phyloP scores from a whole-genome alignment of 1,140 invertebrate species.

The Lepidostoma basale region DNA sequence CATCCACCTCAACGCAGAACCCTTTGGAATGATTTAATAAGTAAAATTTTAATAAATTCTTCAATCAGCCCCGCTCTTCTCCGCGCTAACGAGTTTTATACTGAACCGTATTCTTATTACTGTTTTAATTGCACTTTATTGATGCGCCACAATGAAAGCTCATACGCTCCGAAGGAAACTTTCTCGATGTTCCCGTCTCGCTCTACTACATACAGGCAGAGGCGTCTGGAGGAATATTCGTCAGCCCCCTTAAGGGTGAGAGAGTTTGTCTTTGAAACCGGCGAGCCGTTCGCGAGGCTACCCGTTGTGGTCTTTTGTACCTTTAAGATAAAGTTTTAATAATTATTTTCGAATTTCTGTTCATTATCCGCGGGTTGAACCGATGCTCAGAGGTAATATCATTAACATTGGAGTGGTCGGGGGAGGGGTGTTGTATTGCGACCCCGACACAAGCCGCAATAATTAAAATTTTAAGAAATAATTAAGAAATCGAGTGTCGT shows the following conservation, averaged over 20 bases:
- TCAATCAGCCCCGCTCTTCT: slow-evolving; percentile 44
- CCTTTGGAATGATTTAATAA: slow-evolving; percentile 41
- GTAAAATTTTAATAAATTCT: slow-evolving; percentile 47
- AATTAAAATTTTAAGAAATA: slow-evolving; percentile 30
- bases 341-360: slow-evolving; percentile 48
- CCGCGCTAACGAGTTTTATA: slow-evolving; percentile 46
- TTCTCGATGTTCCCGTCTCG: neutral
- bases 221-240: neutral
- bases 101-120: slow-evolving; percentile 47
- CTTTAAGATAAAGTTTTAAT: slow-evolving; percentile 47
- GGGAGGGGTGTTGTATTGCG: slow-evolving; percentile 29
- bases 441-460: slow-evolving; percentile 7
- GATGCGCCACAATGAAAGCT: slow-evolving; percentile 44
- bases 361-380: slow-evolving; percentile 46
- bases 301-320: slow-evolving; percentile 46
- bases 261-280: slow-evolving; percentile 40
- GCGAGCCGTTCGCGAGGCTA: slow-evolving; percentile 15
- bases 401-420: slow-evolving; percentile 44
- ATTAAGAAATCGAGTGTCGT: neutral
- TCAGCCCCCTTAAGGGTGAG: neutral
- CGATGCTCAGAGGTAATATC: slow-evolving; percentile 45
- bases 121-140: slow-evolving; percentile 48
- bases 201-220: neutral
- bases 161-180: slow-evolving; percentile 23
- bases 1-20: slow-evolving; percentile 1